Percentiles rank a stretch among this genome's conserved stretches.
These are phyloP conservation scores for Chymomyza caudatula DNA, from an alignment of 2,888 invertebrate genomes.

Conservation along the genomic window DNA sequence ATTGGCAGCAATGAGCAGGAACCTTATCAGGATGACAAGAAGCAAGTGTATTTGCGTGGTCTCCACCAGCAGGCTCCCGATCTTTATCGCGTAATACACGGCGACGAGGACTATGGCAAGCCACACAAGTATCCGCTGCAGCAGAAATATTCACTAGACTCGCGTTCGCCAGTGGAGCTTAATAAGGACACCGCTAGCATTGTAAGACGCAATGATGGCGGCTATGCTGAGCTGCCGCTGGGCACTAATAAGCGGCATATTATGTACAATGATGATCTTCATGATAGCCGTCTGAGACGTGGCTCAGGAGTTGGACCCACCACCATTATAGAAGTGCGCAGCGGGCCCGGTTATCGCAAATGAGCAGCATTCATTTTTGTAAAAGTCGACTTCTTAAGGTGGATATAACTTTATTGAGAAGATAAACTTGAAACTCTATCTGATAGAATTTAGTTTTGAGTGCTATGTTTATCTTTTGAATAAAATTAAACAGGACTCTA, in stretches of 20 bases:
- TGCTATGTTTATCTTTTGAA: neutral
- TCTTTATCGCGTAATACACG: slow-evolving; percentile 84
- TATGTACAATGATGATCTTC: slow-evolving; percentile 80
- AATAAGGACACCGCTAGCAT: slow-evolving; percentile 78
- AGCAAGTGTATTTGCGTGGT: slow-evolving; percentile 84
- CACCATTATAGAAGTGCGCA: slow-evolving; percentile 82
- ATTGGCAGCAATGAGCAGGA: slow-evolving; percentile 76
- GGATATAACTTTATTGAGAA: no score
- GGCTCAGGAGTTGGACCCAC: slow-evolving; percentile 77
- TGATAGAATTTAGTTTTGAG: no score
- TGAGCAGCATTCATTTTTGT: slow-evolving; percentile 21
- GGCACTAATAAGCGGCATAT: slow-evolving; percentile 78
- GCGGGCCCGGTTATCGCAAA: slow-evolving; percentile 41
- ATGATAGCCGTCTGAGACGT: slow-evolving; percentile 74
- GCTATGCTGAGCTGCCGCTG: slow-evolving; percentile 36
- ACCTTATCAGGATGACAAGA: slow-evolving; percentile 79
- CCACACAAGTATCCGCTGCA: slow-evolving; percentile 59
- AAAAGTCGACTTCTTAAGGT: neutral
- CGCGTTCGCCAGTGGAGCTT: slow-evolving; percentile 76
- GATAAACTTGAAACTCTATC: neutral
- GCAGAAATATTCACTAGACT: slow-evolving; percentile 73
- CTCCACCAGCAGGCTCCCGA: slow-evolving; percentile 85
- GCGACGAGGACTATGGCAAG: slow-evolving; percentile 79
- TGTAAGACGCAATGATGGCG: slow-evolving; percentile 78
- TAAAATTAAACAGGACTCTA: no score